phyloP scores from a whole-genome alignment of 2,797 vertebrate species.

The Pachyuromys duprasi region DNA sequence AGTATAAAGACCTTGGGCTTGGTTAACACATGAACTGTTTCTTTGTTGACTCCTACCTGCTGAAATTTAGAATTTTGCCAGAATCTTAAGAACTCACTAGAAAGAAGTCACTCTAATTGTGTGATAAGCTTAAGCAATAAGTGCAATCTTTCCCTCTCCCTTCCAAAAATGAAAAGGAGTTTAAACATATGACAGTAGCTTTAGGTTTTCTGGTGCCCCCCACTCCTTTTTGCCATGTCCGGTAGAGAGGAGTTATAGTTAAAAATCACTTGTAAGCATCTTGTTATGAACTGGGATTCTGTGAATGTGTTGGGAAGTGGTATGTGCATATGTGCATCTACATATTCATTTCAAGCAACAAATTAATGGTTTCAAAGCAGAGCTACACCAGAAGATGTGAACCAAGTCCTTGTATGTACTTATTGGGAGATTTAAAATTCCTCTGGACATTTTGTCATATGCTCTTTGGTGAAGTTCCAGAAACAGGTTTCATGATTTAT shows the following conservation, averaged over 20 bases:
- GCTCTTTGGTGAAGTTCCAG: background rate
- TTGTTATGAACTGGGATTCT: conserved; percentile 12
- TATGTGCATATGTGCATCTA: background rate
- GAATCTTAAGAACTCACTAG: background rate
- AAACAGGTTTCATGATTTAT: background rate
- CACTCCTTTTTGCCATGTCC: background rate
- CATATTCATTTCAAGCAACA: background rate
- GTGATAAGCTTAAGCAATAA: background rate
- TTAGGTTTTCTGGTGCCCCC: background rate
- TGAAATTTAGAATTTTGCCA: conserved; percentile 33
- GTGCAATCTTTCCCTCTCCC: conserved; percentile 1
- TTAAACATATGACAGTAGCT: background rate
- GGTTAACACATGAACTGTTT: conserved; percentile 39
- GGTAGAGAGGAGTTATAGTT: background rate
- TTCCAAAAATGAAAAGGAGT: background rate
- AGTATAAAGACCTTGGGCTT: background rate
- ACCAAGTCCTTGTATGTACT: conserved; percentile 13
- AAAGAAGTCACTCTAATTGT: background rate
- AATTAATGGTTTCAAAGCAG: background rate
- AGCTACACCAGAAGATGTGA: background rate
- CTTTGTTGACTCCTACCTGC: conserved; percentile 30
- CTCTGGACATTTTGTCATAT: background rate
- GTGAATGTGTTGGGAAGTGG: background rate
- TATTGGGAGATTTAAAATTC: conserved; percentile 38
- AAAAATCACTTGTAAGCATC: conserved; percentile 44